Base-by-base conservation (phyloP, 2,797 vertebrate genomes). In the Peromyscus eremicus region DNA sequence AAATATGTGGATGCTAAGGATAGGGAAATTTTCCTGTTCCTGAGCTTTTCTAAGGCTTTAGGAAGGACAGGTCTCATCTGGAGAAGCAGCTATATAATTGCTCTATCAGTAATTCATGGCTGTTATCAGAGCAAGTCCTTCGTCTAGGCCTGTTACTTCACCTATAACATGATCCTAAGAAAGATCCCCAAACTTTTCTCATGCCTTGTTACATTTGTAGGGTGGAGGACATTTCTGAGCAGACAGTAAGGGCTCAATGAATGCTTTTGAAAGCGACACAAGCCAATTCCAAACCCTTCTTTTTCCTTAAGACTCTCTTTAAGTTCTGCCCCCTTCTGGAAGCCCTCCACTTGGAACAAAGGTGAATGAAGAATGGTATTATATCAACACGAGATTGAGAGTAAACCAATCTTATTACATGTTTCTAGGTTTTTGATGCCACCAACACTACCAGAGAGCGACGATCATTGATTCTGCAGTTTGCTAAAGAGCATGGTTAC, bases 381-480 rank as follows among this genome's bases (percentile, higher is more conserved):
- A 7, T 85, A 34, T 86, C 19, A 92, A 55, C 32, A 89, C 40
- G 27, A 87, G 10, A 90, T 55, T 88, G 43, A 91, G n/a, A 92
- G 2, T 81, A 95, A 85, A 29, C 25, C n/a, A 71, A 64, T 37
- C 27, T 82, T 46, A 80, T 93, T 40, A 52, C 64, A 10, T 62
- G 34, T 77, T 14, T 86, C 16, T 77, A 99, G 99, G 99, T 99
- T 66, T 99, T 99, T 55, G 99, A 99, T 96, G 99, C 99, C 89
- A 99, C 99, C 32, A 99, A 99, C 97, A 99, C 99, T 0, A 99
- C 99, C 0, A 93, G 98, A 43, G 99, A 99, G 57, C 98, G 99
- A 71, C 98, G 99, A 83, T 98, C 99, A 29, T 84, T 99, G 92
- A 99, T 99, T 97, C 98, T 99, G 60, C 97, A 97, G 92, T 99